phyloP scores from a whole-genome alignment of 64 coral and sea anemone genomes.

The Montipora foliosa region DNA sequence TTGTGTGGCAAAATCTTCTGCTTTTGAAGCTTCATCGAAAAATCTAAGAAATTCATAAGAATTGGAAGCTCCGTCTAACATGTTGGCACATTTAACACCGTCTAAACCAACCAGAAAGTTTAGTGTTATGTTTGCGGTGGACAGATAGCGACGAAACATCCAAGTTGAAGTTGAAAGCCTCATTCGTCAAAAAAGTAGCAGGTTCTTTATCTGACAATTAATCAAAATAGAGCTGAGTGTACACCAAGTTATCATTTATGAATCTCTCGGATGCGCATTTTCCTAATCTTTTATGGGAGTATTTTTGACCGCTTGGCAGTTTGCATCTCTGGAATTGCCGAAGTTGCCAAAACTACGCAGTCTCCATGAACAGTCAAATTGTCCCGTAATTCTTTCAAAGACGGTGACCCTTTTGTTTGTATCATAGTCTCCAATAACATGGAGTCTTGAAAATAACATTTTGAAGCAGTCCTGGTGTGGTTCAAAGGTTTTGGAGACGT shows the following conservation, averaged over 20 bases:
- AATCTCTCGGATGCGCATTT: neutral
- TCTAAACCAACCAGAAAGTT: too few species aligned
- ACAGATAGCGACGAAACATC: too few species aligned
- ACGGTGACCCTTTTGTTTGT: conserved; percentile 32
- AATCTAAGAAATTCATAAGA: too few species aligned
- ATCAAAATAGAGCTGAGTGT: too few species aligned
- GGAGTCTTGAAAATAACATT: conserved; percentile 56
- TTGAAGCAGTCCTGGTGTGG: conserved; percentile 29
- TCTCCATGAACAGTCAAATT: conserved; percentile 39
- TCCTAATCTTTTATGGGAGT: neutral
- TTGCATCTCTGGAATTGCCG: conserved; percentile 26
- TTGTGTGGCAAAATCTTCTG: conserved; percentile 29
- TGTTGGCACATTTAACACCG: too few species aligned
- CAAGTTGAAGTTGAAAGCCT: too few species aligned
- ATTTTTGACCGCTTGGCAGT: neutral
- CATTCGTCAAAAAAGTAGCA: too few species aligned
- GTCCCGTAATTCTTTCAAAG: conserved; percentile 46
- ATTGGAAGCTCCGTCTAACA: too few species aligned
- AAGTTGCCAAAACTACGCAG: conserved; percentile 9
- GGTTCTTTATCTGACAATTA: too few species aligned
- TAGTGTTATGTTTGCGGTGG: too few species aligned
- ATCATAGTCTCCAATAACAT: conserved; percentile 52
- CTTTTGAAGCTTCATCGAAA: too few species aligned
- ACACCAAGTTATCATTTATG: too few species aligned
- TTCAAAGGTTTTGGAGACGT: neutral